Conservation (phyloP, 1,140 invertebrate species). For the Apis dorsata region DNA sequence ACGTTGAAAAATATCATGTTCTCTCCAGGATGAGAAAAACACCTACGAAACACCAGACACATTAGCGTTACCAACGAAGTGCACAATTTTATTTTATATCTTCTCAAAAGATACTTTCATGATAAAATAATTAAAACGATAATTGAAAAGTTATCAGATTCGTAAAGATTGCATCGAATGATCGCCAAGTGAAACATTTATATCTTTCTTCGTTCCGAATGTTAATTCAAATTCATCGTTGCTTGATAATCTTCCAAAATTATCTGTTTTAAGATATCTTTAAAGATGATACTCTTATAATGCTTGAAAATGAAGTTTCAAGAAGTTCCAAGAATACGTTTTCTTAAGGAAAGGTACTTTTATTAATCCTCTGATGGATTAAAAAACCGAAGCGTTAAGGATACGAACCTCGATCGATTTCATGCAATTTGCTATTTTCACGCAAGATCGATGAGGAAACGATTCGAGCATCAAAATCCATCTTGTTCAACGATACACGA, state of each 20-base stretch:
- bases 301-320: background rate
- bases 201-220: no score
- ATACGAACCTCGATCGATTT: background rate
- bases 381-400: no score
- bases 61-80: background rate
- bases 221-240: background rate
- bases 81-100: background rate
- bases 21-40: background rate
- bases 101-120: background rate
- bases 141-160: slow-evolving; percentile 1
- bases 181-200: no score
- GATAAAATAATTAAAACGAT: background rate
- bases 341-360: background rate
- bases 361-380: background rate
- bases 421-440: background rate
- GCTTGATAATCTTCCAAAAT: background rate
- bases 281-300: background rate
- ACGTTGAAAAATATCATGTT: background rate
- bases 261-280: no score
- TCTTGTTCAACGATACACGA: slow-evolving; percentile 5
- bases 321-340: background rate
- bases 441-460: background rate
- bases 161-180: background rate
- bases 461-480: background rate
- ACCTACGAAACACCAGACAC: background rate